Base-by-base conservation (phyloP, 1,140 invertebrate genomes). In the Bombus confusus region DNA sequence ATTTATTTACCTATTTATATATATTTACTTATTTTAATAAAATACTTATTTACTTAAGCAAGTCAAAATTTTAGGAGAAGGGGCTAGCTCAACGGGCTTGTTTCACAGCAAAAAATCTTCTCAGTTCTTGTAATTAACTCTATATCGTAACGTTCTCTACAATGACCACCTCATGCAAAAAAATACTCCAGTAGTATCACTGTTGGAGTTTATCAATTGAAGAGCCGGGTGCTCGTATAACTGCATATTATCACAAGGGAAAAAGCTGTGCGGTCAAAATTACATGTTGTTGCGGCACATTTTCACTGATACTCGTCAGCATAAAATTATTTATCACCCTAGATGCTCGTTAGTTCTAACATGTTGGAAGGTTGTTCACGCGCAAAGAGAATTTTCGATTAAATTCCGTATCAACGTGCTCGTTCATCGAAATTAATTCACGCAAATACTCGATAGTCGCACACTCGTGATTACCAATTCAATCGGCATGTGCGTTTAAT, bases 391-490 rank as follows among this genome's bases (percentile, higher is more conserved):
- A 66, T 79, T 68, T 68, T 80, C 37, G 13, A 80, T 80, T 25
- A 39, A 31, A 71, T 52, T 57, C 4, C 34, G 25, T 52, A 43
- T 34, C 13, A 52, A 52, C 18, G 9, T 31, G 66, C 34, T 34
- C 22, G 79, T 72, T 28, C 28, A 6, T 59, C 28, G 52, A 28
- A 34, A 41, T 73, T 59, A 81, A 81, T 73, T 73, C 52, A 5
- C 28, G 0, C 10, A 47, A 12, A 31, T 64, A 75, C 22, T 22
- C 52, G 18, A 39, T 41, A 28, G 18, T 37, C 43, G 59, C 2
- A 39, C 18, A 57, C 39, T 25, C 18, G 28, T 68, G 28, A 52
- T 77, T 62, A 77, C 9, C 13, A 47, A 34, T 74, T 81, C 69
- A 28, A 64, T 62, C n/a, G 37, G n/a, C 31, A 39, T 4, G 28